Evolutionary conservation across 2,113 vertebrate genomes (phyloP).

Genomic region (Myrmecobius fasciatus): DNA sequence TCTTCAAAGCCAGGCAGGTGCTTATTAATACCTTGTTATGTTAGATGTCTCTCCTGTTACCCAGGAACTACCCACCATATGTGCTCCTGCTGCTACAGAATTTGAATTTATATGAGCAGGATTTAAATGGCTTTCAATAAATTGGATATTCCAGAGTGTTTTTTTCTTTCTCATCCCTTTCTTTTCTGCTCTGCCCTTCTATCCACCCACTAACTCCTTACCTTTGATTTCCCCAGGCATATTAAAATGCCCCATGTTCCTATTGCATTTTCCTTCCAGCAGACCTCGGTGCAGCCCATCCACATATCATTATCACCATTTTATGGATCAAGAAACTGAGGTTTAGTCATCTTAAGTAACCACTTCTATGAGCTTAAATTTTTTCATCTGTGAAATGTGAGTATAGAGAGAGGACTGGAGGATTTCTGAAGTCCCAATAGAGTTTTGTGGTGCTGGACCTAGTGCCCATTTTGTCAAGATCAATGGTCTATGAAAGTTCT

Average conservation of each 20-base stretch:
- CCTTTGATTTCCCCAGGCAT: neutral
- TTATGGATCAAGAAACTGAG: conserved; percentile 20
- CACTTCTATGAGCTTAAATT: neutral
- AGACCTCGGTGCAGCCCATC: neutral
- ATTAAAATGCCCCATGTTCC: neutral
- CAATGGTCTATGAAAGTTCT: neutral
- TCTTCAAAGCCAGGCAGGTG: conserved; percentile 68
- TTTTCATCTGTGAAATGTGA: conserved; percentile 12
- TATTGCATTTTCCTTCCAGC: neutral
- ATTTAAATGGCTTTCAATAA: conserved; percentile 34
- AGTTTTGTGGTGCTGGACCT: neutral
- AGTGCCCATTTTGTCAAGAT: neutral
- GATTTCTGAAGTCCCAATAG: neutral
- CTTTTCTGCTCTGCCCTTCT: neutral
- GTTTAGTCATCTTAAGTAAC: conserved; percentile 19
- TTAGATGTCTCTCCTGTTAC: conserved; percentile 63
- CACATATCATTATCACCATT: neutral
- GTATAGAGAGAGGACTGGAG: neutral
- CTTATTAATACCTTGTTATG: conserved; percentile 77
- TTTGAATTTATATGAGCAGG: conserved; percentile 27
- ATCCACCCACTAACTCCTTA: neutral
- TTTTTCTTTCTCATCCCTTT: conserved; percentile 5
- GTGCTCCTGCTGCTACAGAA: neutral
- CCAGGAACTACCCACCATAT: conserved; percentile 23
- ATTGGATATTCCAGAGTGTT: neutral